Conservation (phyloP, 1,140 invertebrate species). For the Leptinotarsa lineolata region DNA sequence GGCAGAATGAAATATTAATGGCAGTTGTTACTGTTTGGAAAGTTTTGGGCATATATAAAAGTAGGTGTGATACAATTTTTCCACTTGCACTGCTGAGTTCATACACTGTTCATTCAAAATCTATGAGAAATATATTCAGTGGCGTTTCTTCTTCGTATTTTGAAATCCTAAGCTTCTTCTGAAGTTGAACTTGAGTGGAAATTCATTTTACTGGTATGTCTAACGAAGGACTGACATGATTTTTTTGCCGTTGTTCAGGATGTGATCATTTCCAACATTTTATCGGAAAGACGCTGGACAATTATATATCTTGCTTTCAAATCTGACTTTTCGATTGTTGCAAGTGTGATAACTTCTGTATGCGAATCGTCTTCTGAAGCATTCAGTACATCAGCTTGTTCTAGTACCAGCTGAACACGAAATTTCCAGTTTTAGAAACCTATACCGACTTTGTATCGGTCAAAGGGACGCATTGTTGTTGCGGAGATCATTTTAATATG, state of each 20-base stretch:
- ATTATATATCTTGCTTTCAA: conserved; percentile 31
- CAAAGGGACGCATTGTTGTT: no score
- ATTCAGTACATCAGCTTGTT: conserved; percentile 27
- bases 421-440: conserved; percentile 34
- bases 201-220: conserved; percentile 1
- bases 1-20: not conserved
- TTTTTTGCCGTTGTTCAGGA: not conserved
- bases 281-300: not conserved
- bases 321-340: conserved; percentile 25
- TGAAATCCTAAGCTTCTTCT: not conserved
- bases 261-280: conserved; percentile 12
- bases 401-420: conserved; percentile 30
- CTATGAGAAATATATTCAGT: not conserved
- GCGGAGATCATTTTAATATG: no score
- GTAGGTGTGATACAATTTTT: not conserved
- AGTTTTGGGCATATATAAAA: not conserved
- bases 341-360: conserved; percentile 13
- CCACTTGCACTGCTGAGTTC: not conserved
- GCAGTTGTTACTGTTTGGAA: not conserved
- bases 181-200: not conserved
- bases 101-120: conserved; percentile 3
- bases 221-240: not conserved
- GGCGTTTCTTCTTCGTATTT: not conserved
- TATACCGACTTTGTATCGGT: no score
- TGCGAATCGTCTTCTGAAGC: conserved; percentile 18